Percentiles rank a stretch among this genome's conserved stretches.
These are phyloP conservation scores for Neolamprologus sp. DNA, from an alignment of 2,113 vertebrate species.

Conservation along the genomic window DNA sequence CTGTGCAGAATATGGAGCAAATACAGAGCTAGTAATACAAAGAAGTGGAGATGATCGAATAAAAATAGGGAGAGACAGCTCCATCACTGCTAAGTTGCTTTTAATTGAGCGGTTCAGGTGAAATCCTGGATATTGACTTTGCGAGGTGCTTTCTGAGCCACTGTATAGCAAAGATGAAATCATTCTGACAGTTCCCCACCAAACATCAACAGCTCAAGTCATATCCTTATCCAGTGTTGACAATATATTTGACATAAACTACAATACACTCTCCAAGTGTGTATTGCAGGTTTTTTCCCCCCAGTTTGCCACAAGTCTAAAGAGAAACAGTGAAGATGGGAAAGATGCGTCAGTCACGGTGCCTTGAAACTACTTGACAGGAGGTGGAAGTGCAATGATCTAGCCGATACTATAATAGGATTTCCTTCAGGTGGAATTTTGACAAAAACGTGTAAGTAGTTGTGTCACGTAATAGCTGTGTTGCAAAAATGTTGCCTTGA, in stretches of 20 bases:
- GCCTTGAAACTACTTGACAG: not conserved
- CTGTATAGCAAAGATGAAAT: not conserved
- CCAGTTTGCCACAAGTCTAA: not conserved
- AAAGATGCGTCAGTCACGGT: not conserved
- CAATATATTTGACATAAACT: not conserved
- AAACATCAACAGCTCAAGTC: not conserved
- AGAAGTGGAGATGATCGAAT: not conserved
- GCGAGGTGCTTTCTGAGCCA: not conserved
- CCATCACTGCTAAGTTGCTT: not conserved
- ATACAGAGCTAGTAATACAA: not conserved
- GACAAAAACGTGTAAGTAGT: constrained; percentile 6
- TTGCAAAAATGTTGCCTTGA: constrained; percentile 15
- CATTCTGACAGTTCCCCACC: not conserved
- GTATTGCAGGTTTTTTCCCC: not conserved
- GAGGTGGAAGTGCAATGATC: not conserved
- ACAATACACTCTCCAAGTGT: not conserved
- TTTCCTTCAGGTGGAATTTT: constrained; percentile 18
- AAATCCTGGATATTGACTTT: not conserved
- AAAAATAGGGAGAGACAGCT: not conserved
- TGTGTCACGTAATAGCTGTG: constrained; percentile 19
- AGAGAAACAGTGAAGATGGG: not conserved
- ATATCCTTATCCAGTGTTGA: not conserved
- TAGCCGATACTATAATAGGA: constrained; percentile 5
- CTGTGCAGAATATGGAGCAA: not conserved
- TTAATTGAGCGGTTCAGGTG: not conserved